These are phyloP conservation scores for Drosophila dunni DNA, from an alignment of 1,140 invertebrate species.

Conservation along the genomic window DNA sequence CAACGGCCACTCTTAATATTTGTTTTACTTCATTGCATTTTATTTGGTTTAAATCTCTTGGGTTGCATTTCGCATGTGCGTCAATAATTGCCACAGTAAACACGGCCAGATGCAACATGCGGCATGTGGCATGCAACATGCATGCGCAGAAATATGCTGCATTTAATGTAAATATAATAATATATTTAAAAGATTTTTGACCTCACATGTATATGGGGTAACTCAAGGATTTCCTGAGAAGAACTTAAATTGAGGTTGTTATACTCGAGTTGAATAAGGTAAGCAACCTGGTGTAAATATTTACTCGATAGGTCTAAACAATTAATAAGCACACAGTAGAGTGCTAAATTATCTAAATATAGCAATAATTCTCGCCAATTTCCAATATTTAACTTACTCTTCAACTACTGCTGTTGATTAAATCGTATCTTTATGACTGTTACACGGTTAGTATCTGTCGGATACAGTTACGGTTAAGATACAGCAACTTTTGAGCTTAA, in stretches of 20 bases:
- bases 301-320: background rate
- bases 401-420: too few species aligned
- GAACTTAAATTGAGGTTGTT: background rate
- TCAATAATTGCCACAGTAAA: constrained; percentile 74
- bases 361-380: background rate
- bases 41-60: constrained; percentile 57
- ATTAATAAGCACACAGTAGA: too few species aligned
- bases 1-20: constrained; percentile 28
- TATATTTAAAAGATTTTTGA: constrained; percentile 33
- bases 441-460: too few species aligned
- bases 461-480: too few species aligned
- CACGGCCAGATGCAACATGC: constrained; percentile 29
- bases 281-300: background rate
- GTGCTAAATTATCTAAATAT: too few species aligned
- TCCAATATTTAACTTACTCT: background rate
- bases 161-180: constrained; percentile 49
- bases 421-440: too few species aligned
- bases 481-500: background rate
- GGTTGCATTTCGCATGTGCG: constrained; percentile 65
- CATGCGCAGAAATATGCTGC: constrained; percentile 27
- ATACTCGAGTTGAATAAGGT: constrained; percentile 4
- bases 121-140: constrained; percentile 46
- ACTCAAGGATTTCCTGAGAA: background rate
- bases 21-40: background rate
- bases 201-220: background rate